Evolutionary conservation across 2,113 vertebrate genomes (phyloP).

Genomic region (Hepsetus odoe): DNA sequence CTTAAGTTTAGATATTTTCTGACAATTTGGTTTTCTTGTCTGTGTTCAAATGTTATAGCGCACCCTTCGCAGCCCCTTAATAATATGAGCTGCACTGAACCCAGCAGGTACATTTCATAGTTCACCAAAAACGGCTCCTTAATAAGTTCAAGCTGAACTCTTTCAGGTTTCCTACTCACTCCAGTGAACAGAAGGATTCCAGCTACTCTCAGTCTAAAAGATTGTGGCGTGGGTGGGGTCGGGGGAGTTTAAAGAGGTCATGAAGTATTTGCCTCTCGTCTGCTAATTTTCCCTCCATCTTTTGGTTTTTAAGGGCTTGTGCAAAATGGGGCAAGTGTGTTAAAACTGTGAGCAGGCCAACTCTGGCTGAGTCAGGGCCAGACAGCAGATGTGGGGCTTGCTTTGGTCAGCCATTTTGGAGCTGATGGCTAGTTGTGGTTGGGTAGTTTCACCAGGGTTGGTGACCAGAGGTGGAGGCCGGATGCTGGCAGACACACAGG

Average conservation of each 20-base stretch:
- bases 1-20: too few species aligned
- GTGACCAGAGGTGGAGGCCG: constrained; percentile 23
- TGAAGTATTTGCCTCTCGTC: constrained; percentile 15
- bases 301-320: constrained; percentile 38
- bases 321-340: constrained; percentile 31
- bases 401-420: constrained; percentile 31
- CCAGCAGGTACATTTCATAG: not conserved
- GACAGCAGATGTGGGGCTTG: constrained; percentile 28
- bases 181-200: not conserved
- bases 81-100: not conserved
- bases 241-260: constrained; percentile 14
- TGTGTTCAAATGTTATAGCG: too few species aligned
- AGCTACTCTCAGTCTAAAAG: not conserved
- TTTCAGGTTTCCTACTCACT: not conserved
- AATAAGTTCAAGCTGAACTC: not conserved
- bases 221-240: not conserved
- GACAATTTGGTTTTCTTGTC: too few species aligned
- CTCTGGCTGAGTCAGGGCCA: constrained; percentile 20
- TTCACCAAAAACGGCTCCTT: not conserved
- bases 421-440: constrained; percentile 36
- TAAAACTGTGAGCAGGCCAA: constrained; percentile 13
- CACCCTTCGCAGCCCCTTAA: too few species aligned
- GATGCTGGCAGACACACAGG: constrained; percentile 23
- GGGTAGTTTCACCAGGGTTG: constrained; percentile 16
- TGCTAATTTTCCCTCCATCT: constrained; percentile 11